Base-by-base conservation (phyloP, 1,140 invertebrate genomes). In the Ericerus pela region DNA sequence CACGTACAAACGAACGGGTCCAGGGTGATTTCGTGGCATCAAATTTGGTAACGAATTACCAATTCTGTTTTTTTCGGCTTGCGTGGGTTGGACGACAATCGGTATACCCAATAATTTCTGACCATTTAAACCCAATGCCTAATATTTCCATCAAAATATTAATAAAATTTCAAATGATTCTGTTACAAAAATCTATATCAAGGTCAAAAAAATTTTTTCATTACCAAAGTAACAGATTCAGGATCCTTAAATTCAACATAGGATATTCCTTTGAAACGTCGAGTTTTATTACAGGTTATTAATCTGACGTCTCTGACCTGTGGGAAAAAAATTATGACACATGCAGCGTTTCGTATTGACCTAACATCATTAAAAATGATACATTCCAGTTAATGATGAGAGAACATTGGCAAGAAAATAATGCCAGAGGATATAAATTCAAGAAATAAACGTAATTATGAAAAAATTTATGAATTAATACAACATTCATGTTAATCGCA, bases 191-290 rank as follows among this genome's bases (percentile, higher is more conserved):
- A 14, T 54, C 11, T 10, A 8, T 12, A 8, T 16, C 11, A 20
- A 16, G 11, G 4, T 54, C 51, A 33, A 57, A 55, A 26, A 60
- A 55, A 28, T 43, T 62, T 51, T 60, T 54, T 53, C 76, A 77
- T 79, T 71, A 88, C 85, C 71, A 98, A 73, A 58, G 91, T 84
- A 22, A 99, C 96, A 60, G 93, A 95, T 74, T 98, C 94, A 12
- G 93, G 87, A 73, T 99, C 94, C 66, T 87, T 85, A 70, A 99
- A 99, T 73, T 99, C 96, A 51, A 99, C 93, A 71, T 99, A 99
- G 16, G 94, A 89, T 66, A 99, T 99, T 53, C 96, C 96, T 74
- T 99, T 99, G 63, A 97, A 99, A 61, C 95, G 75, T 63, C 96
- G 79, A 0, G 96, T 99, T 72, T 98, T 97, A 69, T 98, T 98